Evolutionary conservation across 1,140 invertebrate genomes (phyloP).

Genomic region (Steinernema khuongi): DNA sequence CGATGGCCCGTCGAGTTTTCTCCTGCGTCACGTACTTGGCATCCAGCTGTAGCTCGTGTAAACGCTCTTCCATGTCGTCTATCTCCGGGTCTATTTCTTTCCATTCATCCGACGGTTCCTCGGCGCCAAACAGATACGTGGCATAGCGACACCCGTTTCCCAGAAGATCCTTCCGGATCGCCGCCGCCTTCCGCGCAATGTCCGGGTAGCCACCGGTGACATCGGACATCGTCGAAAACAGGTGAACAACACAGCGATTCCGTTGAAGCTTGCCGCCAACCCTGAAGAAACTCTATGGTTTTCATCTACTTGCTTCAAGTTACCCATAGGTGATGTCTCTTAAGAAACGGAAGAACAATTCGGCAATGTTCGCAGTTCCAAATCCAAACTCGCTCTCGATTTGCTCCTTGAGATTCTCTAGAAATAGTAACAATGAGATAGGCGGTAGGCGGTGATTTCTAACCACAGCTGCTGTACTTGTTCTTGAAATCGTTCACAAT

Average conservation of each 20-base stretch:
- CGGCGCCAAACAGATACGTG: neutral
- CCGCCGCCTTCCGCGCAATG: neutral
- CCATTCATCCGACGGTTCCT: neutral
- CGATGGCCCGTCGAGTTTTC: neutral
- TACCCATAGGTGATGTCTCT: neutral
- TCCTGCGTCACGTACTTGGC: neutral
- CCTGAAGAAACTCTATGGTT: neutral
- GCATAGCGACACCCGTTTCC: neutral
- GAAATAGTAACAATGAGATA: neutral
- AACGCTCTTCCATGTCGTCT: neutral
- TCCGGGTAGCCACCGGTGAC: neutral
- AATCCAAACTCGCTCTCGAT: neutral
- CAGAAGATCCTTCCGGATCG: neutral
- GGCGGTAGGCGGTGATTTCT: no score
- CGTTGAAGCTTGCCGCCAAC: neutral
- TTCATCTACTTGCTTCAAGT: neutral
- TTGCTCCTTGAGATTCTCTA: neutral
- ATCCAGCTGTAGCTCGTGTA: neutral
- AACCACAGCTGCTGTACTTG: no score
- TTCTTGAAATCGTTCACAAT: no score
- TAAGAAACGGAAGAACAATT: neutral
- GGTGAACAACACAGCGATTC: neutral
- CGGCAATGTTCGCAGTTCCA: neutral
- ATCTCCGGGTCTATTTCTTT: neutral
- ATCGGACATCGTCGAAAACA: neutral